Evolutionary conservation across 1,140 invertebrate species (phyloP).

Genomic region (Drosophila kohkoa): DNA sequence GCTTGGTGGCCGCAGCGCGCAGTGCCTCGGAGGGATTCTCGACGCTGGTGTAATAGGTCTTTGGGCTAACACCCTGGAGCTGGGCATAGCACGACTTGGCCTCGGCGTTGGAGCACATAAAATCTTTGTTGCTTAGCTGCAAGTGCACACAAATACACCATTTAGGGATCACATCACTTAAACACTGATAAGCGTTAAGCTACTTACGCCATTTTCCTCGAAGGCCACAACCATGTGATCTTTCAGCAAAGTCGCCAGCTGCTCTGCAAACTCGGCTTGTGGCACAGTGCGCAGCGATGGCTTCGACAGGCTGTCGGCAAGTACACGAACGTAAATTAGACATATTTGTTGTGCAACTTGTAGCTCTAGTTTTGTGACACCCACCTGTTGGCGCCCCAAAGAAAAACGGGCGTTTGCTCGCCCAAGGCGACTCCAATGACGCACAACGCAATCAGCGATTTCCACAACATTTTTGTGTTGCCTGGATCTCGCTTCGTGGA

Average conservation of each 20-base stretch:
- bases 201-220: conserved; percentile 80
- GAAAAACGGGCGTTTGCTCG: conserved; percentile 78
- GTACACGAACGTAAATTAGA: not conserved
- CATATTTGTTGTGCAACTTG: conserved; percentile 11
- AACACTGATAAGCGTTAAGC: not conserved
- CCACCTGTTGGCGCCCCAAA: conserved; percentile 83
- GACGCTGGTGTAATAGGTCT: conserved; percentile 78
- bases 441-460: conserved; percentile 79
- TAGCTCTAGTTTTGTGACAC: conserved; percentile 15
- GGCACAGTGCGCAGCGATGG: conserved; percentile 68
- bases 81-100: conserved; percentile 74
- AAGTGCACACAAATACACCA: not conserved
- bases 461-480: conserved; percentile 70
- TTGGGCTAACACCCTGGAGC: conserved; percentile 65
- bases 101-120: conserved; percentile 65
- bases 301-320: conserved; percentile 47
- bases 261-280: conserved; percentile 63
- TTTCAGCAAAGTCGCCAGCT: conserved; percentile 57
- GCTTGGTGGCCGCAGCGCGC: conserved; percentile 52
- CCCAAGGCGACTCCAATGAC: conserved; percentile 77
- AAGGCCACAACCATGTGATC: conserved; percentile 81
- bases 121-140: conserved; percentile 72
- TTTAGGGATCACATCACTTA: not conserved
- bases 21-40: conserved; percentile 75
- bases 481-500: conserved; percentile 44